Evolutionary conservation across 2,113 vertebrate genomes (phyloP).

Genomic region (Puntigrus tetrazona): DNA sequence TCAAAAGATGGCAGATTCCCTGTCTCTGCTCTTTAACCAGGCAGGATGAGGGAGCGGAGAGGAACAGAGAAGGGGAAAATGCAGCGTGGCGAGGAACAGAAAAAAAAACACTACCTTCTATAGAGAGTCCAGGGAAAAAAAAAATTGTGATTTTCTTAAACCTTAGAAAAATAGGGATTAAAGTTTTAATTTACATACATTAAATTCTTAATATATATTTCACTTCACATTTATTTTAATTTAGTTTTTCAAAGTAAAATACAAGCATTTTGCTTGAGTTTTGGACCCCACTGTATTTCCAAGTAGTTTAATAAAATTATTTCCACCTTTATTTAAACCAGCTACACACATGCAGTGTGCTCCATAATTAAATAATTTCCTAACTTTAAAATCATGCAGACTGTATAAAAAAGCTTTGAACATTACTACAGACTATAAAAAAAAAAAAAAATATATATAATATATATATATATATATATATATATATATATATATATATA

Average conservation of each 20-base stretch:
- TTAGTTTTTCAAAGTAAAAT: neutral
- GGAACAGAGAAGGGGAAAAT: constrained; percentile 17
- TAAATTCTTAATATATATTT: neutral
- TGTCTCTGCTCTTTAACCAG: constrained; percentile 48
- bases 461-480: neutral
- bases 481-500: neutral
- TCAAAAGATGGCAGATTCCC: constrained; percentile 55
- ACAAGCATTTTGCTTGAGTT: neutral
- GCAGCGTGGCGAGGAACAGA: neutral
- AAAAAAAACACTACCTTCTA: neutral
- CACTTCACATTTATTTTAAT: neutral
- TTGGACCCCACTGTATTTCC: neutral
- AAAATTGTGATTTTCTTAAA: neutral
- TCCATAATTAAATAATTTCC: neutral
- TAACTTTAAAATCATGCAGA: neutral
- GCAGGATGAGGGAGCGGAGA: constrained; percentile 28
- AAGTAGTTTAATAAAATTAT: neutral
- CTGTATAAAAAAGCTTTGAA: neutral
- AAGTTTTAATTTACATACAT: too few relatives aligned
- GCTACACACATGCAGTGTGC: neutral
- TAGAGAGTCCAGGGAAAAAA: neutral
- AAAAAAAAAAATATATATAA: too few relatives aligned
- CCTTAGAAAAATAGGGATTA: neutral
- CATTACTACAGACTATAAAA: neutral
- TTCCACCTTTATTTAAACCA: neutral